Base-by-base conservation (phyloP, 2,113 vertebrate species). In the Podilymbus podiceps region DNA sequence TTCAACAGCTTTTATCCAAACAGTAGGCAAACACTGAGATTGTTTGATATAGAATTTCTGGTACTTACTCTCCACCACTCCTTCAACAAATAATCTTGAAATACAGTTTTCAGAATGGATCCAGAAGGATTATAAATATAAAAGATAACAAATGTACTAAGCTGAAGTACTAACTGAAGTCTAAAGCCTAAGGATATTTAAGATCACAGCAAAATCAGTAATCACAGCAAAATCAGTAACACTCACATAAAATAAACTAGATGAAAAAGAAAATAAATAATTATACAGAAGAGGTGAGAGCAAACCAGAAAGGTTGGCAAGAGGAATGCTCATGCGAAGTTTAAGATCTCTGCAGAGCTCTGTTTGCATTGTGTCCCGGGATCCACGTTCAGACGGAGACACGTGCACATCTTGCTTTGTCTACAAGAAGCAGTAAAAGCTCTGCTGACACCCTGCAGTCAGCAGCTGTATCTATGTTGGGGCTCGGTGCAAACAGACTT, bases 401-500 rank as follows among this genome's bases (percentile, higher is more conserved):
- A 84, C 0, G 1, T 58, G 67, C 46, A 47, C 28, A 47, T 59
- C 56, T 87, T 93, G 22, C 24, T 91, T 27, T 74, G 50, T 62
- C 84, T 87, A 81, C 76, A 89, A 82, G 74, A 15, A 91, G n/a
- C 56, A 91, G 56, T 18, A 80, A 77, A 90, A 80, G 50, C 59
- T 92, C 68, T 75, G 60, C 85, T 93, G 81, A 52, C 78, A 89
- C 40, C 38, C 23, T 3, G 4, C 60, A 75, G 56, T 44, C 77
- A 89, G 24, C 56, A 95, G 44, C 71, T 87, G 78, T 24, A 71
- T 38, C 62, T 95, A 91, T 94, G 96, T 35, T 85, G 66, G 58
- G 49, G 47, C 74, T 82, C 2, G 3, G 66, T 79, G 82, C 62
- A 93, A 96, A 91, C 92, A 97, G 90, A 93, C 76, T 93, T 95